Conservation (phyloP, 37 sponge, comb jelly and placozoan species). For the Geodia barretti region DNA sequence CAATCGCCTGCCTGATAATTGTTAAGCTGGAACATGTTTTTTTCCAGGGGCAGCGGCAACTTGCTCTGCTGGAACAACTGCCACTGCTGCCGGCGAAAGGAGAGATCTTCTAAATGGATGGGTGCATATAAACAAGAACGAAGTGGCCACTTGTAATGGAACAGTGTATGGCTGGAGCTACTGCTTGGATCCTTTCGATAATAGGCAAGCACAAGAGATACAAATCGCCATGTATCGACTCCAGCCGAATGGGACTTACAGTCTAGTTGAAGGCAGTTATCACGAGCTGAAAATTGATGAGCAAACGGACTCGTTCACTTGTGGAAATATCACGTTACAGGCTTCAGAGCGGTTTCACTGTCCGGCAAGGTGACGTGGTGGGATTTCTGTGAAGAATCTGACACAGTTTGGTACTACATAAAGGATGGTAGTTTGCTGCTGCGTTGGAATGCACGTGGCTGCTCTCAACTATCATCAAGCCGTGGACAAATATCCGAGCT, state of each 20-base stretch:
- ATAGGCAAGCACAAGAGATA: neutral
- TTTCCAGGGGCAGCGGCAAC: no score
- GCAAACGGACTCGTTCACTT: neutral
- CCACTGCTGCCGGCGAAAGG: neutral
- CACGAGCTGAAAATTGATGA: neutral
- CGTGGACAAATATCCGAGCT: no score
- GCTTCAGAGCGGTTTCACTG: neutral
- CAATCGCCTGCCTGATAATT: no score
- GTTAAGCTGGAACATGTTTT: no score
- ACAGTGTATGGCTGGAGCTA: neutral
- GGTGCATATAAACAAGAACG: neutral
- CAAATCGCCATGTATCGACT: neutral
- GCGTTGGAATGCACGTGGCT: neutral
- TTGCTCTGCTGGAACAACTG: neutral
- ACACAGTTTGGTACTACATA: neutral
- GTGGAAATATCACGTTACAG: neutral
- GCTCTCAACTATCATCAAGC: no score
- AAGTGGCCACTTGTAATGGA: neutral
- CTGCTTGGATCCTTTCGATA: neutral
- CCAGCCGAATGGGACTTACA: neutral
- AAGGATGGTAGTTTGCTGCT: neutral
- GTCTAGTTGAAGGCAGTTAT: neutral
- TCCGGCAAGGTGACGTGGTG: neutral
- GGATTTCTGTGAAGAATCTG: neutral
- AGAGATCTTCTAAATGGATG: neutral